Conservation (phyloP, 2,797 vertebrate genomes). For the Anisognathus igniventris region DNA sequence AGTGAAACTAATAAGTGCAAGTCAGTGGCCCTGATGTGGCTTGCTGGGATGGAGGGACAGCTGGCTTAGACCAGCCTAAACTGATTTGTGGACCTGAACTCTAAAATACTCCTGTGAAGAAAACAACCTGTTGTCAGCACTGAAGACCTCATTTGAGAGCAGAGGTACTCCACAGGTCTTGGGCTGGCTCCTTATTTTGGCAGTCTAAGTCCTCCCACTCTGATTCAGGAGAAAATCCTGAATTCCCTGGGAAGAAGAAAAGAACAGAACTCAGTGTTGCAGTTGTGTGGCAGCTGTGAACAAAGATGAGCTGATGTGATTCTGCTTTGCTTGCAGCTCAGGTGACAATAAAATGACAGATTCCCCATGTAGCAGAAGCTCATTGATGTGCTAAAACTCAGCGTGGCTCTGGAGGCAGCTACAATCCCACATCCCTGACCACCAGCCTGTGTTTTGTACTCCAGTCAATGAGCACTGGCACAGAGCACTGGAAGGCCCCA, state of each 20-base stretch:
- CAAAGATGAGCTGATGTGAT: rapidly evolving
- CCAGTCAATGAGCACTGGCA: neutral
- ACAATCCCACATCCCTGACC: neutral
- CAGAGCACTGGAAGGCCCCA: rapidly evolving
- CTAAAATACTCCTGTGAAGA: neutral
- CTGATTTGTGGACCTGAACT: neutral
- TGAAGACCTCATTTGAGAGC: neutral
- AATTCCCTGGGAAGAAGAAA: neutral
- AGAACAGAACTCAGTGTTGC: neutral
- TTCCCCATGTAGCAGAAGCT: neutral
- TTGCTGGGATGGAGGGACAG: neutral
- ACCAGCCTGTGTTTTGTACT: neutral
- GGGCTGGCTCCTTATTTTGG: rapidly evolving
- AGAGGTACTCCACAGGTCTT: neutral
- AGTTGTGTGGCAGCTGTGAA: neutral
- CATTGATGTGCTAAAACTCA: neutral
- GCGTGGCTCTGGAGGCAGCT: neutral
- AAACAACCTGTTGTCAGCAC: neutral
- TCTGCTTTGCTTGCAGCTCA: neutral
- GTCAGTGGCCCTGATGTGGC: neutral
- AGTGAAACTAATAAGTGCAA: neutral
- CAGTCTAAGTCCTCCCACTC: neutral
- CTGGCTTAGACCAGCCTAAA: neutral
- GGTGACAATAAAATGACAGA: neutral
- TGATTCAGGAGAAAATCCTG: neutral